Evolutionary conservation across 1,140 invertebrate species (phyloP).

Genomic region (Polypedilum pembai): DNA sequence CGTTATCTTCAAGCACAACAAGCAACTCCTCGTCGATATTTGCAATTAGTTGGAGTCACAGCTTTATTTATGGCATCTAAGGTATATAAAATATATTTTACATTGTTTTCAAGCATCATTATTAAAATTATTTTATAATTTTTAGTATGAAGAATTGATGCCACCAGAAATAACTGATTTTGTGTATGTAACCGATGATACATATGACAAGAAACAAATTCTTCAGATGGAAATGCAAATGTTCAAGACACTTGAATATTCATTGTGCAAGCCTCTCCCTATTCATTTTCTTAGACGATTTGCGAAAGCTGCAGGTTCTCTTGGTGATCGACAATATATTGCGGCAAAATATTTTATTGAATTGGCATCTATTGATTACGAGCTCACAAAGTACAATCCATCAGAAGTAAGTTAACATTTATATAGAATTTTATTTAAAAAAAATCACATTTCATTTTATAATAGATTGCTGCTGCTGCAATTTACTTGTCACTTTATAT

Average conservation of each 20-base stretch:
- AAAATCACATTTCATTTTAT: constrained; percentile 25
- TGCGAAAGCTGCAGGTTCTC: constrained; percentile 56
- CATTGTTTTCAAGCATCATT: too few species aligned
- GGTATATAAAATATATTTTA: too few species aligned
- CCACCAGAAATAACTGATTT: constrained; percentile 83
- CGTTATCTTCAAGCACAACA: constrained; percentile 74
- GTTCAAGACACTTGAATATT: constrained; percentile 65
- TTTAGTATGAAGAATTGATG: constrained; percentile 84
- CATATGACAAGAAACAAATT: constrained; percentile 73
- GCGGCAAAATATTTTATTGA: constrained; percentile 92
- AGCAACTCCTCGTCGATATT: constrained; percentile 50
- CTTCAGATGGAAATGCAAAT: constrained; percentile 77
- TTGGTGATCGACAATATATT: constrained; percentile 61
- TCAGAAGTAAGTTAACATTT: constrained; percentile 49
- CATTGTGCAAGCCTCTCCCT: constrained; percentile 74
- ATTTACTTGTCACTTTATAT: constrained; percentile 49
- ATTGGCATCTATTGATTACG: constrained; percentile 73
- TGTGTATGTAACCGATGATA: constrained; percentile 85
- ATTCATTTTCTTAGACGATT: constrained; percentile 78
- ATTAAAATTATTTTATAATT: too few species aligned
- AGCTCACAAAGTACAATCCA: constrained; percentile 69
- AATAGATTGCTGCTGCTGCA: constrained; percentile 46
- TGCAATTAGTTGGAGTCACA: constrained; percentile 88
- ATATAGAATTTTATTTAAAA: not conserved
- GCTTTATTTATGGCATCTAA: constrained; percentile 89